A percentile compares a stretch with the other conserved stretches of the same genome.
These are phyloP conservation scores for Meleagris gallopavo DNA, from an alignment of 2,113 vertebrate genomes.

Conservation along the genomic window DNA sequence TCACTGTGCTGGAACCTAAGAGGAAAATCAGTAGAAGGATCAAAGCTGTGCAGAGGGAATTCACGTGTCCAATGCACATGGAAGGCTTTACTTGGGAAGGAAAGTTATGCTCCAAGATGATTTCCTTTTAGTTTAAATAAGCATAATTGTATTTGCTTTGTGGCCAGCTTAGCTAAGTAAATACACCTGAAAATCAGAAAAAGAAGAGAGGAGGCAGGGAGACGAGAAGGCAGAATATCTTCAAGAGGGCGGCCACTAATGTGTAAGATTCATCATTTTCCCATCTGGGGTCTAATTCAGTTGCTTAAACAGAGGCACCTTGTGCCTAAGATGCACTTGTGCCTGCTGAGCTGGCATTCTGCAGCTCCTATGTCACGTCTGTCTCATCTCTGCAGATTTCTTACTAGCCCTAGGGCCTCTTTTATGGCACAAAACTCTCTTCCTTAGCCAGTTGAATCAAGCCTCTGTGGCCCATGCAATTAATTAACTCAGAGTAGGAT, in stretches of 20 bases:
- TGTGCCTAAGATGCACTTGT: not conserved
- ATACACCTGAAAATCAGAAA: not conserved
- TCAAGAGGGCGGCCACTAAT: not conserved
- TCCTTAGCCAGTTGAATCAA: not conserved
- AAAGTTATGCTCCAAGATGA: not conserved
- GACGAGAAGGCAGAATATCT: not conserved
- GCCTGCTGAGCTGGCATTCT: not conserved
- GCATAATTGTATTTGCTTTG: not conserved
- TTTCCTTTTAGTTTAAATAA: not conserved
- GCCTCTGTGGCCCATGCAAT: not conserved
- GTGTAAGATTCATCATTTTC: not conserved
- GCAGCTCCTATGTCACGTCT: not conserved
- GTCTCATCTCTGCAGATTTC: not conserved
- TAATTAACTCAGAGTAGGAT: not conserved
- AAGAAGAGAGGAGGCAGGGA: not conserved
- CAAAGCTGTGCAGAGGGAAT: not conserved
- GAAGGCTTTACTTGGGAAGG: not conserved
- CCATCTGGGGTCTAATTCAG: not conserved
- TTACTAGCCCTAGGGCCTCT: not conserved
- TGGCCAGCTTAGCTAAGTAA: not conserved
- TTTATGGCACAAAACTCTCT: not conserved
- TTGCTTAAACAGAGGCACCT: not conserved
- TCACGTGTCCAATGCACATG: not conserved
- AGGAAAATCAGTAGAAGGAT: conserved; percentile 31
- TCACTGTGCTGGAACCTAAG: not conserved